phyloP scores from a whole-genome alignment of 2,797 vertebrate species.

The Ptychadena robeensis region DNA sequence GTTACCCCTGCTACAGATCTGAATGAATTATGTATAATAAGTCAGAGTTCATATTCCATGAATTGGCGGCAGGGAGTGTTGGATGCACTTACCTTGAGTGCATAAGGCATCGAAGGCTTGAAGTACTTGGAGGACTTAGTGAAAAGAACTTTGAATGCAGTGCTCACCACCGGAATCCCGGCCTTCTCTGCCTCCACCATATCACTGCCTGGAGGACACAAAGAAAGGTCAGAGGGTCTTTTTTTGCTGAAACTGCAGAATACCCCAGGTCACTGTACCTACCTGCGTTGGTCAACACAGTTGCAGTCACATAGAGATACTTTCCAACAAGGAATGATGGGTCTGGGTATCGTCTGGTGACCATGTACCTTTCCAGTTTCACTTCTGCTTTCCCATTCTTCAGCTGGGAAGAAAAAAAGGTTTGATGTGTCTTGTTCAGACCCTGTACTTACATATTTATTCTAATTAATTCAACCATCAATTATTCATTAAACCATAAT shows the following conservation, averaged over 20 bases:
- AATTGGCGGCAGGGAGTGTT: not conserved
- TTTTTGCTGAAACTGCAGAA: not conserved
- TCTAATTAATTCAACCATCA: too few relatives aligned
- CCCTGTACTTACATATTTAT: too few relatives aligned
- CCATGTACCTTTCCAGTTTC: conserved; percentile 12
- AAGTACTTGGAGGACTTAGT: conserved; percentile 71
- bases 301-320: conserved; percentile 70
- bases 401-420: conserved; percentile 19
- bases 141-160: conserved; percentile 74
- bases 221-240: not conserved
- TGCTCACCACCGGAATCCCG: conserved; percentile 76
- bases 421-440: not conserved
- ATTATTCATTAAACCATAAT: too few relatives aligned
- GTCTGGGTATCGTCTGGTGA: conserved; percentile 48
- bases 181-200: conserved; percentile 76
- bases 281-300: conserved; percentile 75
- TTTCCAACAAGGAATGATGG: conserved; percentile 49
- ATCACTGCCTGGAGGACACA: conserved; percentile 73
- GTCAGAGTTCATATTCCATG: too few relatives aligned
- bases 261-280: conserved; percentile 40
- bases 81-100: conserved; percentile 21
- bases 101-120: conserved; percentile 74
- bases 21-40: too few relatives aligned
- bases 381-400: not conserved
- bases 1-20: too few relatives aligned